These are phyloP conservation scores for Sitta europaea DNA, from an alignment of 2,113 vertebrate species.

Conservation along the genomic window DNA sequence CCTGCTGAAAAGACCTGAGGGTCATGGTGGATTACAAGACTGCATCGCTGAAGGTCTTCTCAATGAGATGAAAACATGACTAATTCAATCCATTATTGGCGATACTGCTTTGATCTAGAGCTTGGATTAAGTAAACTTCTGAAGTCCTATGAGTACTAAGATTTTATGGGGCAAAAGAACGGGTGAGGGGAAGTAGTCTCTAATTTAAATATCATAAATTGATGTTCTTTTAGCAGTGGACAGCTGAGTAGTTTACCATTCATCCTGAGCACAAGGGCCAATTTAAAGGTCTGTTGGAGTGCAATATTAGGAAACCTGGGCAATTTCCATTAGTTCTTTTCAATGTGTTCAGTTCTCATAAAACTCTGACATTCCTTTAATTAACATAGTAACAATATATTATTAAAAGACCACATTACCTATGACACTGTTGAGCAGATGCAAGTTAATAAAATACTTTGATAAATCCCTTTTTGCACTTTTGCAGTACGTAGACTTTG, in stretches of 20 bases:
- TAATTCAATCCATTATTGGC: background rate
- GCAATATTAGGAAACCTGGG: background rate
- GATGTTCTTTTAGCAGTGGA: background rate
- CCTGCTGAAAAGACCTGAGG: background rate
- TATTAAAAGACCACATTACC: background rate
- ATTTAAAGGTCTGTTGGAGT: background rate
- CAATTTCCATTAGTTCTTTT: background rate
- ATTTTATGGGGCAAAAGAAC: rapidly evolving
- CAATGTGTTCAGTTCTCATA: background rate
- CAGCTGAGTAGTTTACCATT: background rate
- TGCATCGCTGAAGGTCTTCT: background rate
- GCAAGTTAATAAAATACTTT: slow-evolving; percentile 2
- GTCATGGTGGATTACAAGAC: background rate
- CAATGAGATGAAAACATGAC: background rate
- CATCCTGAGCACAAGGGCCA: background rate
- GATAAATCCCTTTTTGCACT: background rate
- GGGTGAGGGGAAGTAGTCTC: background rate
- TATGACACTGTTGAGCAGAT: background rate
- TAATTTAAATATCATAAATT: background rate
- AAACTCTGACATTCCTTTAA: background rate
- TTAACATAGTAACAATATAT: background rate
- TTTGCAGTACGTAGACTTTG: background rate
- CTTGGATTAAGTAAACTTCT: background rate
- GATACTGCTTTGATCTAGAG: background rate
- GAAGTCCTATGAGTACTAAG: background rate